These are phyloP conservation scores for Leguminivora glycinivorella DNA, from an alignment of 1,140 invertebrate genomes.

Conservation along the genomic window DNA sequence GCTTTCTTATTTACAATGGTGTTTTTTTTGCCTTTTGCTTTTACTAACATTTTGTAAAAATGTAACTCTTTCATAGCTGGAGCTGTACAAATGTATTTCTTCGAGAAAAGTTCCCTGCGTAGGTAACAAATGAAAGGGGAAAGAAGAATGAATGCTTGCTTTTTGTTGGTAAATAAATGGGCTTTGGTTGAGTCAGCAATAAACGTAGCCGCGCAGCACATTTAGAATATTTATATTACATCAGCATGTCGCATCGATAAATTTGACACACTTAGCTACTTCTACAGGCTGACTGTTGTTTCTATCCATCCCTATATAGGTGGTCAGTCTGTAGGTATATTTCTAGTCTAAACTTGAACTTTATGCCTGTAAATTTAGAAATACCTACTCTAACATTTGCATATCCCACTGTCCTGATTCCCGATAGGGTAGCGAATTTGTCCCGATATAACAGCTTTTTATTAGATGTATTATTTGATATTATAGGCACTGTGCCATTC, in stretches of 20 bases:
- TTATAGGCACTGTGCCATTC: no score
- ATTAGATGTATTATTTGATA: no score
- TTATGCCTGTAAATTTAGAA: no score
- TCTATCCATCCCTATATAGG: not conserved
- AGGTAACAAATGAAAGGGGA: not conserved
- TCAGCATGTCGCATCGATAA: no score
- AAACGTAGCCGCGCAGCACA: not conserved
- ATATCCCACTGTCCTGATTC: no score
- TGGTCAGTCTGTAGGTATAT: not conserved
- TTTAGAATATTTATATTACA: no score
- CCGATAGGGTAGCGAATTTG: no score
- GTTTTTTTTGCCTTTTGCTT: not conserved
- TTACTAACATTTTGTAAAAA: conserved; percentile 3
- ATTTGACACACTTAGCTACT: not conserved
- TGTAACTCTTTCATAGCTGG: not conserved
- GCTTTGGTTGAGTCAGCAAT: not conserved
- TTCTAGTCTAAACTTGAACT: no score
- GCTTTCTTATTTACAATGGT: not conserved
- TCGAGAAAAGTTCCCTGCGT: not conserved
- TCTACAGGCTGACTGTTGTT: not conserved
- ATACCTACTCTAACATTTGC: no score
- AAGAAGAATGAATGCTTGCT: not conserved
- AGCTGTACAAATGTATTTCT: not conserved
- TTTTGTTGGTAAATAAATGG: conserved; percentile 1
- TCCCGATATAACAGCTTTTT: no score